Base-by-base conservation (phyloP, 2,113 vertebrate genomes). In the Cathartes aura region DNA sequence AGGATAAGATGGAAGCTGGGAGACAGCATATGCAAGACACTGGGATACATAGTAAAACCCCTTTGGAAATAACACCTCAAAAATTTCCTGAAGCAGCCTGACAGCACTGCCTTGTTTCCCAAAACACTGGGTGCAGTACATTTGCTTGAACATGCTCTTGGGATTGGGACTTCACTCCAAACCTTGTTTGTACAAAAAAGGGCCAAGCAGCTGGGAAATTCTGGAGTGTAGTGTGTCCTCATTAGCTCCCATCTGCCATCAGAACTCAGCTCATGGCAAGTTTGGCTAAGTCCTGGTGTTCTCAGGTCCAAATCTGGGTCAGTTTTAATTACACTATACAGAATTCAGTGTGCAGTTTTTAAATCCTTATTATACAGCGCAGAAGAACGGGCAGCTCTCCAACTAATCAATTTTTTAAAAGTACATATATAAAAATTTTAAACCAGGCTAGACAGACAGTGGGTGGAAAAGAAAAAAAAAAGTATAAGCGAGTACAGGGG, bases 391-490 rank as follows among this genome's bases (percentile, higher is more conserved):
- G 98, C 98, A 98, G 97, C 96, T 96, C 96, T 98, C 98, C 98
- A 99, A 97, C 98, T 98, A 98, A 98, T 98, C 98, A 98, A 99
- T 98, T 98, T 98, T 98, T 99, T 98, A 98, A 98, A 98, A 98
- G 98, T 98, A 98, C 98, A 98, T 98, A 98, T 98, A 98, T 98
- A 98, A 98, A 98, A 98, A 74, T 98, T 98, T 99, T 98, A 98
- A 98, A 98, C 96, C 97, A 97, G 96, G 95, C 97, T 98, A 98
- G 98, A 98, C 97, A 98, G 98, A 98, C 96, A 98, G 97, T 97
- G 97, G 95, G 96, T 98, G 95, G 97, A 97, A 97, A 93, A 97
- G 78, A 63, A 93, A 92, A 95, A 96, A 97, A 97, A 91, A 91
- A 72, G 95, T 96, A 98, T 98, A 97, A 98, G 97, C 66, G 97